Evolutionary conservation across 2,113 vertebrate species (phyloP), one percentile per base, ranked within the genome.

Genomic region (Sula dactylatra): DNA sequence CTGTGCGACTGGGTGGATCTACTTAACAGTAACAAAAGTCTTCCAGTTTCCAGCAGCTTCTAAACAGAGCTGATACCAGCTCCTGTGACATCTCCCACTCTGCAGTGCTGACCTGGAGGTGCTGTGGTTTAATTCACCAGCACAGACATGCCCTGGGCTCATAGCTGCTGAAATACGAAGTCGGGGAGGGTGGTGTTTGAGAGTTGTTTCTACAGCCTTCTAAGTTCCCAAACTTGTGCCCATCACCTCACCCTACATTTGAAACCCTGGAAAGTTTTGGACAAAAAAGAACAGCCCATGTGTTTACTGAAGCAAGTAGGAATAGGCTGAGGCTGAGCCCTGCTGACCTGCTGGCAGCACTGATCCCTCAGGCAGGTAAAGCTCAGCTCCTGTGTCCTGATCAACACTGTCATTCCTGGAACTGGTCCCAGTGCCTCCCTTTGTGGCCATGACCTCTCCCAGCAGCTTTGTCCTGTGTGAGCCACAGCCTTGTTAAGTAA

Each of bases 111-210:
- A 72, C 65, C 73, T 71, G 61, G 21, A 92, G 80, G 69, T 82
- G 56, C 17, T 1, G 1, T 22, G 67, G 3, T 17, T 74, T 67
- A 10, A 26, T 40, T 50, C 56, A 29, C 40, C 47, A 27, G 44
- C 52, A 71, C 73, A 56, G 72, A 21, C 32, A 1, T 40, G 78
- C 32, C 49, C 52, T 67, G 69, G 65, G 18, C 77, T 86, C 32
- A 15, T 25, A 71, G 71, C 58, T 90, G 49, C 79, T 74, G 2
- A 70, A 78, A 21, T 0, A 22, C 1, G 2, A n/a, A 36, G 17
- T 15, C 0, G 0, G 26, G 36, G 32, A 80, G 12, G 9, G 17
- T 42, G 64, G 4, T 15, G 18, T 20, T 65, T 21, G 38, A 10
- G 29, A 61, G 15, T 16, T 77, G n/a, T 50, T 90, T 80, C 74